phyloP scores from a whole-genome alignment of 64 coral and sea anemone genomes.

The Pocillopora verrucosa region DNA sequence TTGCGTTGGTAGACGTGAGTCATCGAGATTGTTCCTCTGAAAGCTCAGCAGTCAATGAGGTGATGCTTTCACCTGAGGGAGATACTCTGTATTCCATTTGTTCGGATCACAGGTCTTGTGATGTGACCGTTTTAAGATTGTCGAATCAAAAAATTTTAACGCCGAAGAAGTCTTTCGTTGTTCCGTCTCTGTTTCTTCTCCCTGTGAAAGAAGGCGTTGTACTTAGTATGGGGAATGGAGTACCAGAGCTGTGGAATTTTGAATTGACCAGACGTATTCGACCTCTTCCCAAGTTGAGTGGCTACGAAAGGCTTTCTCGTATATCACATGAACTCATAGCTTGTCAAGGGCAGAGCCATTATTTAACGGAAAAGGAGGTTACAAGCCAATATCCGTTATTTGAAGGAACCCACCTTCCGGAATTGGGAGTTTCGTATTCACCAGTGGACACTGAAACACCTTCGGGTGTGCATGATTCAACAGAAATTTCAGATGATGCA shows the following conservation, averaged over 20 bases:
- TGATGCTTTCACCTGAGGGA: not conserved
- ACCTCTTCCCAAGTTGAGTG: not conserved
- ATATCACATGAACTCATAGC: not conserved
- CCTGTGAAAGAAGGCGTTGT: not conserved
- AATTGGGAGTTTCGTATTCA: not conserved
- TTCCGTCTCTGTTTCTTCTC: not conserved
- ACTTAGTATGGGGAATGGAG: not conserved
- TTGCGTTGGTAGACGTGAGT: not conserved
- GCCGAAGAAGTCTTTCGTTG: not conserved
- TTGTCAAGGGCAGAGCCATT: not conserved
- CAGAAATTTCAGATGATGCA: no score
- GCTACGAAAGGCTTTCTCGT: not conserved
- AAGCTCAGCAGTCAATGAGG: not conserved
- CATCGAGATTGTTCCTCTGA: not conserved
- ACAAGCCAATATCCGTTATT: no score
- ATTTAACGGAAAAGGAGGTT: not conserved
- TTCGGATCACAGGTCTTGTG: no score
- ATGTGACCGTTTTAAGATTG: not conserved
- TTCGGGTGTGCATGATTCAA: no score
- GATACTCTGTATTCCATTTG: slow-evolving; percentile 2
- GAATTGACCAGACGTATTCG: not conserved
- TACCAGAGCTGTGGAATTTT: slow-evolving; percentile 14
- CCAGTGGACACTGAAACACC: no score
- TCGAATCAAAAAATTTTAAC: not conserved
- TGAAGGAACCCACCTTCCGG: not conserved